Evolutionary conservation across 2,888 invertebrate genomes (phyloP).

Genomic region (Suillia variegata): DNA sequence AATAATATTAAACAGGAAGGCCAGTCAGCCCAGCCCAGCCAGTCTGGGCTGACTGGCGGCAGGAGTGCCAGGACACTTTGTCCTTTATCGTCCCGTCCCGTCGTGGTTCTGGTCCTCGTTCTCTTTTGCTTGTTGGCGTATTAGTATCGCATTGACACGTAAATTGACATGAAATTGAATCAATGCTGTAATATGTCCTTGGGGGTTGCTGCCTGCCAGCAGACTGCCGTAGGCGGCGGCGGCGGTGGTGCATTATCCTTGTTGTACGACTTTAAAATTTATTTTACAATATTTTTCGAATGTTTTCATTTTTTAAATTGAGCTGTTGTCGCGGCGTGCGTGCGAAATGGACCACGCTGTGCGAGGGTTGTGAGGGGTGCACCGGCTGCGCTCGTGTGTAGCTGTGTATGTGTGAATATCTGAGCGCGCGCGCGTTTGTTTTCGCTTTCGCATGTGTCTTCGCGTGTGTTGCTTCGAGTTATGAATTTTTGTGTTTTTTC

Average conservation of each 20-base stretch:
- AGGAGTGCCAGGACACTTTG: no score
- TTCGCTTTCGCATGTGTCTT: no score
- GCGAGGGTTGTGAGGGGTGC: conserved; percentile 4
- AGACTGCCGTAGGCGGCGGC: neutral
- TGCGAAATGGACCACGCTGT: conserved; percentile 14
- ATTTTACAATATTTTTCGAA: no score
- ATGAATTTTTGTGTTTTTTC: conserved; percentile 12
- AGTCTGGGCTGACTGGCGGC: no score
- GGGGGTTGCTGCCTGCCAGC: conserved; percentile 40
- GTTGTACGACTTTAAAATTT: conserved; percentile 49
- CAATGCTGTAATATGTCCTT: conserved; percentile 61
- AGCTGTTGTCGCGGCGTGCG: conserved; percentile 37
- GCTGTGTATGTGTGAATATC: no score
- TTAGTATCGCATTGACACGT: conserved; percentile 62
- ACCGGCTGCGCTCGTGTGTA: neutral
- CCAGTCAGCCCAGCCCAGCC: neutral
- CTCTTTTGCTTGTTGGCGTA: conserved; percentile 38
- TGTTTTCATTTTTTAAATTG: conserved; percentile 48
- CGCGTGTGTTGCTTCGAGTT: conserved; percentile 8
- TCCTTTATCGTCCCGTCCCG: no score
- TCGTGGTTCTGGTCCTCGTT: no score
- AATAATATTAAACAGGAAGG: conserved; percentile 49
- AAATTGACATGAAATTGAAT: conserved; percentile 63
- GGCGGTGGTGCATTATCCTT: conserved; percentile 2
- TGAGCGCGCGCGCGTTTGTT: no score